Percentiles rank a stretch among this genome's conserved stretches.
Conservation (phyloP, 2,113 vertebrate genomes). For the Nothocercus julius region DNA sequence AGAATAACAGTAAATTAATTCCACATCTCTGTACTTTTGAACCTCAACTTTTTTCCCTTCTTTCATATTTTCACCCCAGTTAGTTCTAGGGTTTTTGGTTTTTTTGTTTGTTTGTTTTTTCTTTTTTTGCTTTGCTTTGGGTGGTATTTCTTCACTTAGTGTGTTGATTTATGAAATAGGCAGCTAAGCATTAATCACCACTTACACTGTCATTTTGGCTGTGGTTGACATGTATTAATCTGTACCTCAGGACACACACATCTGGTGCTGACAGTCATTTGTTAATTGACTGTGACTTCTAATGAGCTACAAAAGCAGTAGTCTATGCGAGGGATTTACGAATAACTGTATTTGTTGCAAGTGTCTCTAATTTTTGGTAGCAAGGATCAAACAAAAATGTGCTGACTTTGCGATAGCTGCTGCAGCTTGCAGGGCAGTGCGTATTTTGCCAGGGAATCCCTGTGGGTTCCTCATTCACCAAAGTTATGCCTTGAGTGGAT, state of each 20-base stretch:
- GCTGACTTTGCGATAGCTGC: background rate
- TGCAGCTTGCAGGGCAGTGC: background rate
- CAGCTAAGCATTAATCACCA: slow-evolving; percentile 34
- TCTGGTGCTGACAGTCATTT: slow-evolving; percentile 3
- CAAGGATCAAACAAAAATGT: background rate
- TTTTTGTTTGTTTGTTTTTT: background rate
- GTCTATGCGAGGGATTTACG: background rate
- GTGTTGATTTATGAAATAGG: slow-evolving; percentile 3
- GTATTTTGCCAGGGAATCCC: background rate
- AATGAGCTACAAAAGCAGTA: slow-evolving; percentile 40
- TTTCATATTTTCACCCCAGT: background rate
- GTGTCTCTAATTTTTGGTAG: background rate
- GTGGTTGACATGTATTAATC: slow-evolving; percentile 4
- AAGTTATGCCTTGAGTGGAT: background rate
- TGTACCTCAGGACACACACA: slow-evolving; percentile 3
- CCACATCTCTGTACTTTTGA: background rate
- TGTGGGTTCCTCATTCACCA: background rate
- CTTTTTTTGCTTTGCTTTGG: background rate
- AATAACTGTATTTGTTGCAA: slow-evolving; percentile 7
- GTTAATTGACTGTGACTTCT: slow-evolving; percentile 55
- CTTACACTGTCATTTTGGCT: slow-evolving; percentile 10
- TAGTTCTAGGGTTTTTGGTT: background rate
- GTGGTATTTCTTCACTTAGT: background rate
- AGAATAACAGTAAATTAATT: background rate
- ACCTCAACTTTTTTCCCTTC: background rate